Evolutionary conservation across 2,113 vertebrate genomes (phyloP).

Genomic region (Amia ocellicauda): DNA sequence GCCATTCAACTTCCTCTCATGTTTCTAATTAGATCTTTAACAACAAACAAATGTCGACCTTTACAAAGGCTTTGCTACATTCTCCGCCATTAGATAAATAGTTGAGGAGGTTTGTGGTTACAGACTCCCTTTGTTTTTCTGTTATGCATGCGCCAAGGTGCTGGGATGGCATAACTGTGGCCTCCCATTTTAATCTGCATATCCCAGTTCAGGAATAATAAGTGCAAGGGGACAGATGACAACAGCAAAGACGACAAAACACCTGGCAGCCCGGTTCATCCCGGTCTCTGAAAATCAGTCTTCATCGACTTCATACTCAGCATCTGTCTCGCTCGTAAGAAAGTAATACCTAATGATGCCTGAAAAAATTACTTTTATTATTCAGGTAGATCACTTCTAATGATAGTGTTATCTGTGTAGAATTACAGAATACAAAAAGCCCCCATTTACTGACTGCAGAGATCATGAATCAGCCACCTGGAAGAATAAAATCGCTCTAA

Average conservation of each 20-base stretch:
- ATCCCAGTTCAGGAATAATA: conserved; percentile 24
- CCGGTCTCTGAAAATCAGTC: conserved; percentile 34
- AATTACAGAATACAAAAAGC: conserved; percentile 44
- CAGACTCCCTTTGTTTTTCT: conserved; percentile 10
- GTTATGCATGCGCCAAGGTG: conserved; percentile 12
- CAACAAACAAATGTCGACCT: conserved; percentile 86
- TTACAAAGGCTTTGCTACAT: conserved; percentile 55
- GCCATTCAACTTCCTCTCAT: conserved; percentile 77
- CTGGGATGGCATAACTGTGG: conserved; percentile 24
- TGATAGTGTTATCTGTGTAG: conserved; percentile 38
- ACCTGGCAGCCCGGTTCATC: conserved; percentile 42
- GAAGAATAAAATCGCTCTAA: conserved; percentile 38
- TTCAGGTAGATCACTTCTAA: conserved; percentile 44
- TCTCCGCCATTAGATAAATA: conserved; percentile 60
- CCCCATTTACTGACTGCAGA: conserved; percentile 41
- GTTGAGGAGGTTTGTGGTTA: conserved; percentile 45
- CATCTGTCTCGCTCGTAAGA: conserved; percentile 25
- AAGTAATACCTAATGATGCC: conserved; percentile 47
- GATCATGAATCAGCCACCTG: conserved; percentile 39
- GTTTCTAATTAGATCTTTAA: conserved; percentile 88
- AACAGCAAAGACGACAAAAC: conserved; percentile 41
- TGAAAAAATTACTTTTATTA: conserved; percentile 38
- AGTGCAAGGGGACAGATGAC: conserved; percentile 26
- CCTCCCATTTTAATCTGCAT: conserved; percentile 28
- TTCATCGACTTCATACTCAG: conserved; percentile 24